Conservation (phyloP, 1,140 invertebrate species). For the Tribolium madens region DNA sequence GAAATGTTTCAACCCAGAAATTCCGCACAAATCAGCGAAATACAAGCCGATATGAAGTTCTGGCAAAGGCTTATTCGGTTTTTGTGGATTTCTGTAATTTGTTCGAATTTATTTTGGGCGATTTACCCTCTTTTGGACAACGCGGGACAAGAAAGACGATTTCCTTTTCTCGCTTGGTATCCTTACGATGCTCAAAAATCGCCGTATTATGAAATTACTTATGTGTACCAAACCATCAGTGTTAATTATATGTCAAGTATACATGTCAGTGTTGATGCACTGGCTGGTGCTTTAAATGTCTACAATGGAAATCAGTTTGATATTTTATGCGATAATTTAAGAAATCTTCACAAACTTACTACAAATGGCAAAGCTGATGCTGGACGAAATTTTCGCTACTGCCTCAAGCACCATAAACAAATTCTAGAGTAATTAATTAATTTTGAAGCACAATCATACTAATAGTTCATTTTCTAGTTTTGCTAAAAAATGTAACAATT, state of each 20-base stretch:
- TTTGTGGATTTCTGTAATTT: neutral
- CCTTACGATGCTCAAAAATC: neutral
- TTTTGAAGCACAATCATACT: neutral
- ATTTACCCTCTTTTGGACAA: neutral
- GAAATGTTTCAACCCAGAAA: slow-evolving; percentile 3
- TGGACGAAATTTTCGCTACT: neutral
- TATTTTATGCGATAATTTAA: slow-evolving; percentile 1
- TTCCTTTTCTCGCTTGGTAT: neutral
- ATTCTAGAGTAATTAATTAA: neutral
- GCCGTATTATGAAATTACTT: neutral
- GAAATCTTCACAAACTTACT: neutral
- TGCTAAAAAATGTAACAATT: neutral
- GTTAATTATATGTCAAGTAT: neutral
- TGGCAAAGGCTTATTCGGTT: neutral
- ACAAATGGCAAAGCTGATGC: neutral
- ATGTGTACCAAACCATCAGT: neutral
- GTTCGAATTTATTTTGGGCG: neutral
- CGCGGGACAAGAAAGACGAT: neutral
- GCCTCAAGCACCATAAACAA: neutral
- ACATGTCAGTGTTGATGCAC: neutral
- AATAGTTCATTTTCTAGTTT: neutral
- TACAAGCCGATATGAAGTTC: neutral
- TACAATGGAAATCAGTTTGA: slow-evolving; percentile 4
- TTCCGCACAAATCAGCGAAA: neutral
- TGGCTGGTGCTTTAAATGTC: neutral